These are phyloP conservation scores for Lasaia peninsularis DNA, from an alignment of 1,140 invertebrate genomes.

Conservation along the genomic window DNA sequence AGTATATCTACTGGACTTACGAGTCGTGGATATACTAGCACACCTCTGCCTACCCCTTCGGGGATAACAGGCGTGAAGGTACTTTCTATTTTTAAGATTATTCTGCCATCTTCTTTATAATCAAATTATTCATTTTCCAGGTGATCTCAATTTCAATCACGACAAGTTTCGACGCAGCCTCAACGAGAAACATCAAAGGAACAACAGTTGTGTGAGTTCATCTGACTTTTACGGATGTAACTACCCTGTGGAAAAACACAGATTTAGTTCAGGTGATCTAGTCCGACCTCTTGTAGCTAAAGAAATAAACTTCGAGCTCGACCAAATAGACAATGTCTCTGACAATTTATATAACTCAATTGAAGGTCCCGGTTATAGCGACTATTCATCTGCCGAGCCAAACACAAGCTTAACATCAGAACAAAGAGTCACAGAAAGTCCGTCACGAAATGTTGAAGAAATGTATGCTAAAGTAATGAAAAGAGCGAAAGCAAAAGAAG, in stretches of 20 bases:
- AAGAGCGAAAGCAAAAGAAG: constrained; percentile 75
- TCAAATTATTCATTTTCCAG: constrained; percentile 28
- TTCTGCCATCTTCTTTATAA: not conserved
- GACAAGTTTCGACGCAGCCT: constrained; percentile 73
- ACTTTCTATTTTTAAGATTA: no score
- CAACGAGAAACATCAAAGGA: constrained; percentile 75
- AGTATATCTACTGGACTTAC: no score
- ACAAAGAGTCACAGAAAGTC: constrained; percentile 80
- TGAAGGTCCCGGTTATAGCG: constrained; percentile 51
- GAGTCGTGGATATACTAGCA: no score
- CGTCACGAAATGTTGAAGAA: constrained; percentile 85
- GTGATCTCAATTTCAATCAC: constrained; percentile 68
- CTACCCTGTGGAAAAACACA: constrained; percentile 74
- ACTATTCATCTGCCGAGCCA: constrained; percentile 59
- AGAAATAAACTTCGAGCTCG: constrained; percentile 69
- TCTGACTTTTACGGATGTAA: constrained; percentile 77
- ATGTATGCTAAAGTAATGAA: constrained; percentile 93
- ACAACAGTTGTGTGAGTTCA: constrained; percentile 75
- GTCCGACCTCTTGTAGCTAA: constrained; percentile 64
- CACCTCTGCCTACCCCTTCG: no score
- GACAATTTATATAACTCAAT: constrained; percentile 72
- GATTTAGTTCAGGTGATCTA: constrained; percentile 70
- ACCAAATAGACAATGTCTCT: constrained; percentile 40
- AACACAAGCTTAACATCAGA: constrained; percentile 61
- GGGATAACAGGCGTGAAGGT: no score